Percentiles rank a stretch among this genome's conserved stretches.
Conservation (phyloP, 1,140 invertebrate species). For the Drosophila sechellia region DNA sequence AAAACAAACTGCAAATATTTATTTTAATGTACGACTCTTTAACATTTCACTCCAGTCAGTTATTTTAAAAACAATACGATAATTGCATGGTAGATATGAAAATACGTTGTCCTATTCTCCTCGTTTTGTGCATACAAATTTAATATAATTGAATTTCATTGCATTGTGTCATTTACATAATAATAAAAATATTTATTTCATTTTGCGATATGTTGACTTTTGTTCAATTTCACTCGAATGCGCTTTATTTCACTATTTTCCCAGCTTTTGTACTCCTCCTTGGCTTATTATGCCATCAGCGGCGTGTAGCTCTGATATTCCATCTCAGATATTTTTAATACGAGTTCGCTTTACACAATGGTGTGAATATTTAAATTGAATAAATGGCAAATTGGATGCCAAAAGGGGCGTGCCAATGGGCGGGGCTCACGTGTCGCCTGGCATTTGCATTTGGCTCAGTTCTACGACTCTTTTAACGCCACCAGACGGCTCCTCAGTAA, state of each 20-base stretch:
- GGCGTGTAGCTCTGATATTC: constrained; percentile 6
- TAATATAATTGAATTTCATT: constrained; percentile 43
- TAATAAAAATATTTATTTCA: constrained; percentile 37
- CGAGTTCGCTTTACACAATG: constrained; percentile 46
- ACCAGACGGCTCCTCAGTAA: constrained; percentile 9
- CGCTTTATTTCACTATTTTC: constrained; percentile 13
- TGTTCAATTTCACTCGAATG: constrained; percentile 17
- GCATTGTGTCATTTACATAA: constrained; percentile 41
- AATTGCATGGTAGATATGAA: constrained; percentile 3
- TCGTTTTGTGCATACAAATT: constrained; percentile 15
- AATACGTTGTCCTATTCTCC: constrained; percentile 2
- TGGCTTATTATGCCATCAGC: constrained; percentile 33
- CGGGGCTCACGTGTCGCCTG: constrained; percentile 60
- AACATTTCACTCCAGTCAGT: constrained; percentile 11
- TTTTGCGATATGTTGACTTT: constrained; percentile 28
- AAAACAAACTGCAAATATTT: constrained; percentile 17
- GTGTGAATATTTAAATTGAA: constrained; percentile 74
- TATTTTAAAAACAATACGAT: constrained; percentile 31
- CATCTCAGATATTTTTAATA: constrained; percentile 9
- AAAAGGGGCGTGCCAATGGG: constrained; percentile 34
- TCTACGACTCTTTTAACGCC: constrained; percentile 9
- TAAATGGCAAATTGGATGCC: constrained; percentile 76
- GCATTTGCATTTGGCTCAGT: constrained; percentile 42
- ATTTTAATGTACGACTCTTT: constrained; percentile 1
- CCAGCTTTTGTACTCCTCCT: constrained; percentile 16